phyloP scores from a whole-genome alignment of 2,113 vertebrate species.

The Paracanthobrama guichenoti region DNA sequence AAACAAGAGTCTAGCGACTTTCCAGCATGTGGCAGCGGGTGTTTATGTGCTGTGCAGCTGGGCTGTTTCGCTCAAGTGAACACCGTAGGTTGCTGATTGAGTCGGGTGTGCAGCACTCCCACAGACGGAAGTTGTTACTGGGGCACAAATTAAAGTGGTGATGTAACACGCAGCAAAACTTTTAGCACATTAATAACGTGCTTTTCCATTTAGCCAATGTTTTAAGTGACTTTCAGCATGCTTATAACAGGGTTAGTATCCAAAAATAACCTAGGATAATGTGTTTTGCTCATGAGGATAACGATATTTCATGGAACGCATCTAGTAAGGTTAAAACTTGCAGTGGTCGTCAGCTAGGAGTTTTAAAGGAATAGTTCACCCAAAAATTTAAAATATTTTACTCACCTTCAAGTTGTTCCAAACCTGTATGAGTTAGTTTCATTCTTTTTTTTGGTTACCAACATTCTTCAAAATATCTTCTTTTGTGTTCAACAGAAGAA shows the following conservation, averaged over 20 bases:
- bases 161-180: conserved; percentile 48
- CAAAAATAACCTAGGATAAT: background rate
- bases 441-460: no score
- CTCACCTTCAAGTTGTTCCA: no score
- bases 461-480: no score
- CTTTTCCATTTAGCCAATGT: background rate
- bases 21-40: conserved; percentile 47
- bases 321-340: background rate
- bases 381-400: no score
- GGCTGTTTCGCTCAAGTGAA: conserved; percentile 64
- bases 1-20: conserved; percentile 15
- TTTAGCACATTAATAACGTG: conserved; percentile 17
- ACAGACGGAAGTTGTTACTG: conserved; percentile 50
- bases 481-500: no score
- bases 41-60: conserved; percentile 53
- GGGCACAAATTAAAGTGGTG: conserved; percentile 19
- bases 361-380: no score
- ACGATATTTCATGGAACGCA: background rate
- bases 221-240: background rate
- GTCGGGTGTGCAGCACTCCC: conserved; percentile 41
- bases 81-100: conserved; percentile 57
- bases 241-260: background rate
- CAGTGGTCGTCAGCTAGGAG: background rate
- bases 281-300: background rate
- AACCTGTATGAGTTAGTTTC: no score